Percentiles rank a stretch among this genome's conserved stretches.
phyloP scores from a whole-genome alignment of 53 echinoderm and acorn worm species.

The Mesocentrotus franciscanus region DNA sequence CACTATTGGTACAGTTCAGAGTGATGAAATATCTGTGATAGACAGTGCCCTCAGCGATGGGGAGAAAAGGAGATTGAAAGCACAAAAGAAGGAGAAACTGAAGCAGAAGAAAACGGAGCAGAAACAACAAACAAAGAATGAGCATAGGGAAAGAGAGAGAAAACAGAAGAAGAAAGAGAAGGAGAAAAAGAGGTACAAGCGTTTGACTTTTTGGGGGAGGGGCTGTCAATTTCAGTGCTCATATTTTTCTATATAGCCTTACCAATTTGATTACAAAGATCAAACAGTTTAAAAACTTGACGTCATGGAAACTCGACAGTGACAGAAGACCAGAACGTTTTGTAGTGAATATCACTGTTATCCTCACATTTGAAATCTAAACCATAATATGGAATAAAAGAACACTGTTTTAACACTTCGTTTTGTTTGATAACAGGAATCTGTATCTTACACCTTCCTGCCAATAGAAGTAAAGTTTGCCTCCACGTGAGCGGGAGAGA shows the following conservation, averaged over 20 bases:
- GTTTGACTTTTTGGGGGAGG: not conserved
- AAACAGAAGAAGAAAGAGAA: conserved; percentile 75
- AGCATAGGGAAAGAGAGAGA: conserved; percentile 60
- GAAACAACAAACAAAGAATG: conserved; percentile 70
- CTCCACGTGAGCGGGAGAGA: no score
- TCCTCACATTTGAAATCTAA: no score
- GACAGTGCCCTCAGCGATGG: conserved; percentile 74
- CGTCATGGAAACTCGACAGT: no score
- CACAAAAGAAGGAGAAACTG: conserved; percentile 73
- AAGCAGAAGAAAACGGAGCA: conserved; percentile 71
- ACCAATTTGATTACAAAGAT: not conserved
- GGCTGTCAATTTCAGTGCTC: not conserved
- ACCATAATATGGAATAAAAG: no score
- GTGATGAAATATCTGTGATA: conserved; percentile 81
- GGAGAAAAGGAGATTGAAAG: conserved; percentile 66
- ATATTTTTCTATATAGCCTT: not conserved
- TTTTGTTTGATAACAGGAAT: no score
- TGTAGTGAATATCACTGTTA: no score
- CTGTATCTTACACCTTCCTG: no score
- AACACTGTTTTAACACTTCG: no score
- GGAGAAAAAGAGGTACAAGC: conserved; percentile 72
- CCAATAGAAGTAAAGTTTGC: no score
- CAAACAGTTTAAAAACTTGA: no score
- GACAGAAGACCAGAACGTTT: no score
- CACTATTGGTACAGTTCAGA: conserved; percentile 70